phyloP scores from a whole-genome alignment of 1,140 invertebrate species.

The Acromyrmex echinatior region DNA sequence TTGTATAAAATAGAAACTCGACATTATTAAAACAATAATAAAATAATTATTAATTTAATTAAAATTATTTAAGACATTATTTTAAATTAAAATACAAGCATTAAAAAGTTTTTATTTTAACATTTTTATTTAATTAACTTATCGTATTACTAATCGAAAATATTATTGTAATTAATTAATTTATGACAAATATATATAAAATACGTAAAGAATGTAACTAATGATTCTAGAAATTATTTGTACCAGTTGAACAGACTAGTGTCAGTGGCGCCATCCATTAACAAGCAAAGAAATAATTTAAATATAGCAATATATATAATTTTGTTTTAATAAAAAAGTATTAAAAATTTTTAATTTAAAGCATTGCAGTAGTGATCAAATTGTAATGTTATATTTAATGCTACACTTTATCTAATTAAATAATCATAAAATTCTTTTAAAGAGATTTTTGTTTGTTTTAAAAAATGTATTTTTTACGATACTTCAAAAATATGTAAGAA shows the following conservation, averaged over 20 bases:
- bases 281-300: neutral
- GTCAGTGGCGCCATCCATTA: conserved; percentile 29
- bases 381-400: too few relatives aligned
- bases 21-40: neutral
- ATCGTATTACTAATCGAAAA: neutral
- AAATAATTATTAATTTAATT: neutral
- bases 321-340: neutral
- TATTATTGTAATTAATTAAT: neutral
- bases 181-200: neutral
- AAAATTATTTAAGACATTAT: neutral
- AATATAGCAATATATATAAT: neutral
- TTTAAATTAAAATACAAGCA: neutral
- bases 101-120: conserved; percentile 3
- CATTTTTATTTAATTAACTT: neutral
- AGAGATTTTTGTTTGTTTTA: neutral
- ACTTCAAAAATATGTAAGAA: conserved; percentile 14
- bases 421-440: neutral
- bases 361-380: neutral
- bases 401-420: neutral
- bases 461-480: neutral
- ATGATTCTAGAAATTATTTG: neutral
- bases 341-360: neutral
- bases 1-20: neutral
- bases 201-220: neutral
- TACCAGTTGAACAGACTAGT: neutral